Percentiles rank a stretch among this genome's conserved stretches.
These are phyloP conservation scores for Mustelus asterias DNA, from an alignment of 2,113 vertebrate genomes.

Conservation along the genomic window DNA sequence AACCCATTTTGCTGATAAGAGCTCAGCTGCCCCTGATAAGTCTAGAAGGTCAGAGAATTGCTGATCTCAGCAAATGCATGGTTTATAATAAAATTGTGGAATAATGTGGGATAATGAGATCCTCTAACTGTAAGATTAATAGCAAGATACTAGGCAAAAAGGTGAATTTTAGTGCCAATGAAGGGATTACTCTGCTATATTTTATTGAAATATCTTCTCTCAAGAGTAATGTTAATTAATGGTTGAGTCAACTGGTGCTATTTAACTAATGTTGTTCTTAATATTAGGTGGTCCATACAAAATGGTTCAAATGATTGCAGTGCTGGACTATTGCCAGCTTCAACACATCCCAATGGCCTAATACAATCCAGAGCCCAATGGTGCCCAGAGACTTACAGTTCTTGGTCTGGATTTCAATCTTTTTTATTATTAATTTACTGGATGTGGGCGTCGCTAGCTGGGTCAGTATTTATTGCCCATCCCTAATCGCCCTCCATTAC, in stretches of 20 bases:
- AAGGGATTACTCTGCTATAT: neutral
- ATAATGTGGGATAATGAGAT: neutral
- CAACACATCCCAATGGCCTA: neutral
- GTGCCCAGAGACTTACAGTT: neutral
- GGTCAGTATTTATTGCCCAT: no score
- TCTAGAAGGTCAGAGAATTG: neutral
- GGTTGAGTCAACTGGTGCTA: neutral
- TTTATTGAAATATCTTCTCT: neutral
- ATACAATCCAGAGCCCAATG: neutral
- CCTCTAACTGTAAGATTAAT: neutral
- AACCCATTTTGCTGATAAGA: neutral
- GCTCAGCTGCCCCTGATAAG: neutral
- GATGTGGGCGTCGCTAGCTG: no score
- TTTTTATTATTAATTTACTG: no score
- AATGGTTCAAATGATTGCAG: neutral
- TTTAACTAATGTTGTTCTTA: constrained; percentile 2
- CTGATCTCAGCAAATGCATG: neutral
- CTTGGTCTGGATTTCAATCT: neutral
- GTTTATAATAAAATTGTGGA: neutral
- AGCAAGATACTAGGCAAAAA: neutral
- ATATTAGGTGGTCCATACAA: neutral
- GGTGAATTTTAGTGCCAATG: neutral
- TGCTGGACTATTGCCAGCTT: neutral
- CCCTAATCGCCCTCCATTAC: no score
- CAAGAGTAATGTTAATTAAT: neutral